Percentiles rank a stretch among this genome's conserved stretches.
Conservation (phyloP, 1,140 invertebrate genomes). For the Philotrypesis tridentata region DNA sequence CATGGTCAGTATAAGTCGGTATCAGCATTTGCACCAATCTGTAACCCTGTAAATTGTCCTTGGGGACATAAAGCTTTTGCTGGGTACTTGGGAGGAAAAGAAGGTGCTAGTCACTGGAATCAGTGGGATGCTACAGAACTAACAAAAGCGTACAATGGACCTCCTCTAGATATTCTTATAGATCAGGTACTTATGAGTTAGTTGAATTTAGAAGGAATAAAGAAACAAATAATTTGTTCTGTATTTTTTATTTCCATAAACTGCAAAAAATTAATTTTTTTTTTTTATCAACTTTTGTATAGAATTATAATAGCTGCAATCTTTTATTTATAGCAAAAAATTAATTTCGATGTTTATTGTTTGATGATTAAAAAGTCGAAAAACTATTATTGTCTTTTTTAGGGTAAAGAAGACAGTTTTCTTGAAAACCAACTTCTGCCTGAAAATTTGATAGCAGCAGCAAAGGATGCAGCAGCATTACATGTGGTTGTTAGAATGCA, state of each 20-base stretch:
- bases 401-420: slow-evolving; percentile 91
- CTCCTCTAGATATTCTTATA: slow-evolving; percentile 87
- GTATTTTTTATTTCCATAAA: neutral
- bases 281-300: slow-evolving; percentile 31
- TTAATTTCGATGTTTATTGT: neutral
- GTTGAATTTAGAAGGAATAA: slow-evolving; percentile 15
- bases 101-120: slow-evolving; percentile 80
- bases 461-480: slow-evolving; percentile 80
- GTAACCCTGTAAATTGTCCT: slow-evolving; percentile 87
- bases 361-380: slow-evolving; percentile 31
- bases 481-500: slow-evolving; percentile 85
- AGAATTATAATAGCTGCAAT: neutral
- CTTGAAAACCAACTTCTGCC: slow-evolving; percentile 82
- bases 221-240: slow-evolving; percentile 24
- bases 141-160: slow-evolving; percentile 89
- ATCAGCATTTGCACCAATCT: slow-evolving; percentile 97
- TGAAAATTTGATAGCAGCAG: slow-evolving; percentile 87
- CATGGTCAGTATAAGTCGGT: slow-evolving; percentile 92
- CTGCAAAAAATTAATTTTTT: neutral
- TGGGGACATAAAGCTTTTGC: slow-evolving; percentile 94
- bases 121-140: slow-evolving; percentile 93
- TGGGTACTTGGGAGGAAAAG: slow-evolving; percentile 87
- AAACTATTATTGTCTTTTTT: slow-evolving; percentile 42
- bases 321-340: neutral
- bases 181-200: slow-evolving; percentile 84